These are phyloP conservation scores for Artemia sp. DNA, from an alignment of 2,888 invertebrate species.

Conservation along the genomic window DNA sequence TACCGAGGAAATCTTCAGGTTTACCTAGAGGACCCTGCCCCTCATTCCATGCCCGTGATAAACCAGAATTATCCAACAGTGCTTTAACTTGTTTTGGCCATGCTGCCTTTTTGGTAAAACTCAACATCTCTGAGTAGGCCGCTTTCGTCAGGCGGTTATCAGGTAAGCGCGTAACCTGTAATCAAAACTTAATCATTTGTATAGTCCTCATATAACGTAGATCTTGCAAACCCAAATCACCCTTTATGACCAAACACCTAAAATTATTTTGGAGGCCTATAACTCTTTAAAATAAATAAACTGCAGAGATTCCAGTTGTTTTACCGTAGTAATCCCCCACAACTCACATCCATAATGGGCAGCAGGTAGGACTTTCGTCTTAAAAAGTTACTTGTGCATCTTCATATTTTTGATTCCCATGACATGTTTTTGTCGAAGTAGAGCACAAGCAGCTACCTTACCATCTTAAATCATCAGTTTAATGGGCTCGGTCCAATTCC, in stretches of 20 bases:
- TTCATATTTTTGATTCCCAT: neutral
- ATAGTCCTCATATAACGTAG: too few relatives aligned
- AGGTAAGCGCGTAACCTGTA: too few relatives aligned
- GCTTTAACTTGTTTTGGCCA: constrained; percentile 11
- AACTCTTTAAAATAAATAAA: neutral
- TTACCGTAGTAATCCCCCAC: too few relatives aligned
- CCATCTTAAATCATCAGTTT: neutral
- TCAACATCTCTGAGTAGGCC: too few relatives aligned
- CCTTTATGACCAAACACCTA: neutral
- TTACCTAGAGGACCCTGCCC: constrained; percentile 8
- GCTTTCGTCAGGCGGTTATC: too few relatives aligned
- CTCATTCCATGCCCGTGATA: neutral
- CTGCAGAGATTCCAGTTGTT: neutral
- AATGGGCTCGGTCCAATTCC: neutral
- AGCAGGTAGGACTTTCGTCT: neutral
- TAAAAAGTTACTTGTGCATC: neutral
- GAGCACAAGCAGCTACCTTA: neutral
- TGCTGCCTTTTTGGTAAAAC: neutral
- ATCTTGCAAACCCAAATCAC: too few relatives aligned
- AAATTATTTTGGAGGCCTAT: neutral
- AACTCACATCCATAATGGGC: neutral
- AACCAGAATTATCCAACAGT: neutral
- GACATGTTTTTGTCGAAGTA: neutral
- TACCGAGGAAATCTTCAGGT: constrained; percentile 4
- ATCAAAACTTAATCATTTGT: too few relatives aligned